A percentile compares a stretch with the other conserved stretches of the same genome.
These are phyloP conservation scores for Cephalopterus ornatus DNA, from an alignment of 2,113 vertebrate genomes.

Conservation along the genomic window DNA sequence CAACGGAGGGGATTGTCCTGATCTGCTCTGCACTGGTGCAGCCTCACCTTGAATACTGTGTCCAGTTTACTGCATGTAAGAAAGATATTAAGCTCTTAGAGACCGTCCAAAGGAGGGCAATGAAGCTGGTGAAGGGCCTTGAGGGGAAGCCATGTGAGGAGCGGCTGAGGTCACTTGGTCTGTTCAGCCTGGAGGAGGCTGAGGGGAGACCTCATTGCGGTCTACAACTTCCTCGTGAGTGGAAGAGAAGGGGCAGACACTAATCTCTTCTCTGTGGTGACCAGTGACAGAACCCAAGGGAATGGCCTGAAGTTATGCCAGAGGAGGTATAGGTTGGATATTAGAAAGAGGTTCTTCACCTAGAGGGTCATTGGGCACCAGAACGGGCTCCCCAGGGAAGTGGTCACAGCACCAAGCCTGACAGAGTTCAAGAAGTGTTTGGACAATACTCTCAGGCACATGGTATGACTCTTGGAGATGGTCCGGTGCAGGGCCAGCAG, in stretches of 20 bases:
- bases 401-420: background rate
- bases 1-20: background rate
- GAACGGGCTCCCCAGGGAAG: background rate
- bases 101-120: background rate
- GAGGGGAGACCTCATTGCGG: background rate
- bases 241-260: background rate
- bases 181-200: background rate
- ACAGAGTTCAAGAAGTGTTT: background rate
- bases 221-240: background rate
- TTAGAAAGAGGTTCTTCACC: background rate
- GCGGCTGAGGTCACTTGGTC: background rate
- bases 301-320: background rate
- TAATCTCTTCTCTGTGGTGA: background rate
- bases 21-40: background rate
- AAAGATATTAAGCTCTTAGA: background rate
- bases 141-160: background rate
- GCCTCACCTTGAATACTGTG: background rate
- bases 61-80: background rate
- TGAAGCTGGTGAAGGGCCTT: background rate
- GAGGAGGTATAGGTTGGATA: background rate
- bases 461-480: background rate
- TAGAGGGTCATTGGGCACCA: background rate
- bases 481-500: background rate
- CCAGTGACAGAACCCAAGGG: background rate
- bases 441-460: background rate